These are phyloP conservation scores for Hirtodrosophila duncani DNA, from an alignment of 2,888 invertebrate species.

Conservation along the genomic window DNA sequence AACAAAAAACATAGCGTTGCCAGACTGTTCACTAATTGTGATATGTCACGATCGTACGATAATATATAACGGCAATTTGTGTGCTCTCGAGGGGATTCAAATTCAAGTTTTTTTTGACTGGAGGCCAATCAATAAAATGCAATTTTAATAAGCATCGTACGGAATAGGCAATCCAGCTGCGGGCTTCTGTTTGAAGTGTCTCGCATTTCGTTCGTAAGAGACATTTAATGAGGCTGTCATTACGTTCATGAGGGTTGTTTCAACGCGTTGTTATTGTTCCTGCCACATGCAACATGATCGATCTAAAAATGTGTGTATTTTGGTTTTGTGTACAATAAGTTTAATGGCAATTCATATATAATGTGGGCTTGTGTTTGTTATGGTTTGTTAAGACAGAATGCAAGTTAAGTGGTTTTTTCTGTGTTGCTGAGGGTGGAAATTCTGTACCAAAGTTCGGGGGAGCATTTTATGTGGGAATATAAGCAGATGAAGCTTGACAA, in stretches of 20 bases:
- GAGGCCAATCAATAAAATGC: slow-evolving; percentile 38
- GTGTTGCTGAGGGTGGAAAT: slow-evolving; percentile 39
- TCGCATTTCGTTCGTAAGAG: slow-evolving; percentile 32
- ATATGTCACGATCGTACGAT: no score
- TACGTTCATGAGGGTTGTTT: slow-evolving; percentile 46
- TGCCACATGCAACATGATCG: slow-evolving; percentile 63
- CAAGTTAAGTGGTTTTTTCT: no score
- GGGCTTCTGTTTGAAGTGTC: slow-evolving; percentile 50
- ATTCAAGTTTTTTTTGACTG: slow-evolving; percentile 21
- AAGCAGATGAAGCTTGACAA: background rate
- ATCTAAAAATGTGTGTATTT: slow-evolving; percentile 31
- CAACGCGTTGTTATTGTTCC: slow-evolving; percentile 6
- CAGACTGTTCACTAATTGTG: no score
- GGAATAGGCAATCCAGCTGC: no score
- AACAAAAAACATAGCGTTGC: slow-evolving; percentile 44
- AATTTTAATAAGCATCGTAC: slow-evolving; percentile 44
- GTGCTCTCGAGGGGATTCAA: slow-evolving; percentile 31
- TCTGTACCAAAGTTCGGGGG: background rate
- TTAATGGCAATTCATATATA: slow-evolving; percentile 38
- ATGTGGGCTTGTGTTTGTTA: slow-evolving; percentile 44
- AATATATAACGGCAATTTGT: slow-evolving; percentile 35
- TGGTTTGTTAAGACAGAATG: slow-evolving; percentile 20
- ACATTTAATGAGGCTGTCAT: slow-evolving; percentile 48
- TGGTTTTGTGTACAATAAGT: no score
- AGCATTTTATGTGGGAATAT: slow-evolving; percentile 6